A percentile compares a stretch with the other conserved stretches of the same genome.
Evolutionary conservation across 2,113 vertebrate species (phyloP).

Genomic region (Ophiodon elongatus): DNA sequence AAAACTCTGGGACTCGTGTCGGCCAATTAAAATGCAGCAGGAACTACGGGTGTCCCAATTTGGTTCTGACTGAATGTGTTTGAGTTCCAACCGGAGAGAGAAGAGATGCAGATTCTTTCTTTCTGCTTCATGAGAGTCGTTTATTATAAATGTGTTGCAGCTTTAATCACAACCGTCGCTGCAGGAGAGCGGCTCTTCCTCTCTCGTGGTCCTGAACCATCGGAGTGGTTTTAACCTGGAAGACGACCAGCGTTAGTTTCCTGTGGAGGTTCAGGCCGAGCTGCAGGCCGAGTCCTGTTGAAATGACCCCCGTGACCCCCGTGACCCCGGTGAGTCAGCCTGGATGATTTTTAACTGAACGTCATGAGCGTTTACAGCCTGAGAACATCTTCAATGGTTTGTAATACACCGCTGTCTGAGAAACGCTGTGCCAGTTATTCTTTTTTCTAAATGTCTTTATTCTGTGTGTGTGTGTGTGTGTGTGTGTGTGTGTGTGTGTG

Average conservation of each 20-base stretch:
- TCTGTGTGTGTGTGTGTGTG: neutral
- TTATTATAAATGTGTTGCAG: too few relatives aligned
- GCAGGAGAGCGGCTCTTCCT: too few relatives aligned
- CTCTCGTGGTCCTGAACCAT: too few relatives aligned
- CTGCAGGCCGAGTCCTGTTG: too few relatives aligned
- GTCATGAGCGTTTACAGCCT: constrained; percentile 3
- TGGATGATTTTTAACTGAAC: constrained; percentile 22
- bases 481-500: neutral
- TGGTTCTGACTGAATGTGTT: neutral
- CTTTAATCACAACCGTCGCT: too few relatives aligned
- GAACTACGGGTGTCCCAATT: neutral
- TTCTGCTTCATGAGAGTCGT: too few relatives aligned
- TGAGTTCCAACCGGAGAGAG: neutral
- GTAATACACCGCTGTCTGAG: neutral
- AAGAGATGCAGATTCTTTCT: neutral
- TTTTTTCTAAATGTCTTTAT: neutral
- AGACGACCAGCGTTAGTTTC: too few relatives aligned
- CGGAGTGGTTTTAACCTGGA: too few relatives aligned
- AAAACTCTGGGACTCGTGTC: neutral
- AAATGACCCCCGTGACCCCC: too few relatives aligned
- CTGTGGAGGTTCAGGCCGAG: constrained; percentile 20
- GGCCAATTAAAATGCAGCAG: neutral
- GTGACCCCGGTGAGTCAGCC: too few relatives aligned
- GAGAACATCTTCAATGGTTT: constrained; percentile 2
- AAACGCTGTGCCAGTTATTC: too few relatives aligned